These are phyloP conservation scores for Rhipidura dahli DNA, from an alignment of 2,113 vertebrate species.

Conservation along the genomic window DNA sequence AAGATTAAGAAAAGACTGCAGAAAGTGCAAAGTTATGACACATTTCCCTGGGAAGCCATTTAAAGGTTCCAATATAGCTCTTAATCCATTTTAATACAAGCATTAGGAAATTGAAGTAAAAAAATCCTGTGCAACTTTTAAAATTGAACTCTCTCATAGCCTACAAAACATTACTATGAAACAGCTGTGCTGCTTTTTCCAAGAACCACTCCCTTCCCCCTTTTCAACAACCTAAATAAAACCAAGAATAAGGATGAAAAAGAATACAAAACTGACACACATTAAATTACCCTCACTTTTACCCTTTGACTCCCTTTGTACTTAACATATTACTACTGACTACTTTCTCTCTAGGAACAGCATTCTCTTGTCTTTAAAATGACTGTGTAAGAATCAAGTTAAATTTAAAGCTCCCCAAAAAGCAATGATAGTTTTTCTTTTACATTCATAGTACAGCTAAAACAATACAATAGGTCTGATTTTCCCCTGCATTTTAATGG, in stretches of 20 bases:
- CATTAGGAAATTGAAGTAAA: background rate
- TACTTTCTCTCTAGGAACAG: background rate
- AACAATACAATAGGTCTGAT: background rate
- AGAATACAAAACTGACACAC: background rate
- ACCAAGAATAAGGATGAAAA: background rate
- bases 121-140: background rate
- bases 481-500: background rate
- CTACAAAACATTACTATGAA: background rate
- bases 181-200: background rate
- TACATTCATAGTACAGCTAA: background rate
- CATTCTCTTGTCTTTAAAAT: background rate
- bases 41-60: background rate
- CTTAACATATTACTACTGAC: background rate
- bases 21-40: background rate
- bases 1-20: background rate
- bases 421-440: rapidly evolving
- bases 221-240: background rate
- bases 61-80: background rate
- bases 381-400: background rate
- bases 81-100: background rate
- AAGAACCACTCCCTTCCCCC: background rate
- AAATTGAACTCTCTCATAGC: background rate
- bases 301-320: background rate
- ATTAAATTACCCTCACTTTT: background rate
- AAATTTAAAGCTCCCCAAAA: background rate